These are phyloP conservation scores for Coelogynopora nodosa DNA, from an alignment of 2,888 invertebrate species.

Conservation along the genomic window DNA sequence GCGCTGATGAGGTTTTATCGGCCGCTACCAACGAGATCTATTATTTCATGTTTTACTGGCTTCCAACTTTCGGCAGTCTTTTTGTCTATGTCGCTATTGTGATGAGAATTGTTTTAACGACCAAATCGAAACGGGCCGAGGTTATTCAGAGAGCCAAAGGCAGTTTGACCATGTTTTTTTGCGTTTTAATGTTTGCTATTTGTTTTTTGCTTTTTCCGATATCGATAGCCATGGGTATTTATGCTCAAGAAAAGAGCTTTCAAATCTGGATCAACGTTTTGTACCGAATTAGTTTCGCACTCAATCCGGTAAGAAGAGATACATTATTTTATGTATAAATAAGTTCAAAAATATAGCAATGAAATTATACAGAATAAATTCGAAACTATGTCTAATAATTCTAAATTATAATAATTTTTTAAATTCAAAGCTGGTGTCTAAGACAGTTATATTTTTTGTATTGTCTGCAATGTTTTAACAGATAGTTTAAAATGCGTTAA, in stretches of 20 bases:
- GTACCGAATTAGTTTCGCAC: not conserved
- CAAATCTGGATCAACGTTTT: slow-evolving; percentile 13
- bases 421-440: no score
- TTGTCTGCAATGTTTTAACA: not conserved
- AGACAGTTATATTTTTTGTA: no score
- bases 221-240: not conserved
- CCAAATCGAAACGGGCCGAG: slow-evolving; percentile 17
- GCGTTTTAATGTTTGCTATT: not conserved
- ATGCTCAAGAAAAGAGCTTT: not conserved
- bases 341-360: no score
- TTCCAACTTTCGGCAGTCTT: slow-evolving; percentile 2
- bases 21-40: not conserved
- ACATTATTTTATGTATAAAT: no score
- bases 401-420: no score
- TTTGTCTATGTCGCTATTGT: slow-evolving; percentile 3
- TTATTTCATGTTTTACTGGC: not conserved
- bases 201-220: not conserved
- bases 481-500: not conserved
- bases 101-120: not conserved
- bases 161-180: not conserved
- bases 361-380: no score
- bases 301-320: slow-evolving; percentile 6
- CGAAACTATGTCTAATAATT: no score
- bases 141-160: not conserved
- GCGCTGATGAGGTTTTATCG: not conserved